A percentile compares a stretch with the other conserved stretches of the same genome.
Evolutionary conservation across 1,140 invertebrate genomes (phyloP).

Genomic region (Temnothorax longispinosus): DNA sequence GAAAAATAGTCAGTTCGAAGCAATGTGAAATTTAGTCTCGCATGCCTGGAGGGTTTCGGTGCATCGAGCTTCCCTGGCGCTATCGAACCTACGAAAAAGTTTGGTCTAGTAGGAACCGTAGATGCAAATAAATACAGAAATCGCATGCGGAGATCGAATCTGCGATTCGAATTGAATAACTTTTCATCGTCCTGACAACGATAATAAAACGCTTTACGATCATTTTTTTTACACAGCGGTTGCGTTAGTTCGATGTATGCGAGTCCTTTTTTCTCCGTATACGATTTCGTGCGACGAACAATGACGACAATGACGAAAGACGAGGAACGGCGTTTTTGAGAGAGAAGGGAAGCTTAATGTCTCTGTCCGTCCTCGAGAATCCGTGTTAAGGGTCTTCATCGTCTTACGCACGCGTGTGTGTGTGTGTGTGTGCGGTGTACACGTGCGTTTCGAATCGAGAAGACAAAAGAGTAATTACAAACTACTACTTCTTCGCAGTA

Average conservation of each 20-base stretch:
- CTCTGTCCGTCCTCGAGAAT: background rate
- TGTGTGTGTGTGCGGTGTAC: constrained; percentile 6
- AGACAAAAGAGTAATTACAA: constrained; percentile 51
- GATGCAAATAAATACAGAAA: constrained; percentile 16
- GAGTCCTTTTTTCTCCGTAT: background rate
- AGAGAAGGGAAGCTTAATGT: background rate
- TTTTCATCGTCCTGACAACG: constrained; percentile 9
- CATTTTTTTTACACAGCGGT: background rate
- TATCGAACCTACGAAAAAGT: constrained; percentile 35
- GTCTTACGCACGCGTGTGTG: background rate
- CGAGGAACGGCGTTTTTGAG: constrained; percentile 22
- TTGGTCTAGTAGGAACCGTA: constrained; percentile 59
- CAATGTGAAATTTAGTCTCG: constrained; percentile 16
- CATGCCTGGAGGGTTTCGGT: constrained; percentile 1
- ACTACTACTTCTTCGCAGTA: constrained; percentile 52
- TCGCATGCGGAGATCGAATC: constrained; percentile 43
- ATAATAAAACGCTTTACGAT: constrained; percentile 40
- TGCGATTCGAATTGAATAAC: constrained; percentile 2
- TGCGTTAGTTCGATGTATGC: background rate
- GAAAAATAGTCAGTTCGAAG: constrained; percentile 33
- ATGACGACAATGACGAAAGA: constrained; percentile 18
- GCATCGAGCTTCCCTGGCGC: constrained; percentile 1
- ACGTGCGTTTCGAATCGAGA: constrained; percentile 29
- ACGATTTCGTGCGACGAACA: constrained; percentile 16
- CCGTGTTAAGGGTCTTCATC: constrained; percentile 49